A percentile compares a stretch with the other conserved stretches of the same genome.
These are phyloP conservation scores for Cenopis cana DNA, from an alignment of 2,888 invertebrate genomes.

Conservation along the genomic window DNA sequence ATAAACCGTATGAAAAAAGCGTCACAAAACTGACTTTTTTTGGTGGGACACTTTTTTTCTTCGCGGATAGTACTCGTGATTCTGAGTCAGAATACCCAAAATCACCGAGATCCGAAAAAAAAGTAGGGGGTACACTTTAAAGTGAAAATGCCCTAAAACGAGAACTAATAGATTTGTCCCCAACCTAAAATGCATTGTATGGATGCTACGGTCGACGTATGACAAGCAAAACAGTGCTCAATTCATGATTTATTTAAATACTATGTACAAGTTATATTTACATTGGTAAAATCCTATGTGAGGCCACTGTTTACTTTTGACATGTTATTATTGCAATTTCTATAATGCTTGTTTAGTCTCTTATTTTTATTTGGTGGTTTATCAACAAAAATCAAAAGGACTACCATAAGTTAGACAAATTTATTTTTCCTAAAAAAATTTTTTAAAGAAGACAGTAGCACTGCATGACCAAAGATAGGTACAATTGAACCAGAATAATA, in stretches of 20 bases:
- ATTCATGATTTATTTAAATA: slow-evolving; percentile 43
- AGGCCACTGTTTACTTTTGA: slow-evolving; percentile 16
- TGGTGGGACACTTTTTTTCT: no score
- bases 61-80: no score
- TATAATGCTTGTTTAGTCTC: not conserved
- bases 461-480: no score
- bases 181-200: slow-evolving; percentile 17
- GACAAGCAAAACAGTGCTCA: slow-evolving; percentile 23
- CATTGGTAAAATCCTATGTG: slow-evolving; percentile 23
- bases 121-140: no score
- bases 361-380: slow-evolving; percentile 19
- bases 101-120: no score
- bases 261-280: slow-evolving; percentile 40
- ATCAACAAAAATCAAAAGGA: not conserved
- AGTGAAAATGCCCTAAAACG: no score
- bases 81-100: no score
- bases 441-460: no score
- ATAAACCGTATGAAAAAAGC: no score
- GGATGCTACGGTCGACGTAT: not conserved
- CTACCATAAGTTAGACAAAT: not conserved
- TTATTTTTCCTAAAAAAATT: not conserved
- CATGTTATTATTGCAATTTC: slow-evolving; percentile 13
- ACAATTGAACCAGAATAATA: no score
- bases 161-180: not conserved
- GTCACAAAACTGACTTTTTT: no score